Percentiles rank a stretch among this genome's conserved stretches.
phyloP scores from a whole-genome alignment of 2,113 vertebrate genomes.

The Microtus oregoni region DNA sequence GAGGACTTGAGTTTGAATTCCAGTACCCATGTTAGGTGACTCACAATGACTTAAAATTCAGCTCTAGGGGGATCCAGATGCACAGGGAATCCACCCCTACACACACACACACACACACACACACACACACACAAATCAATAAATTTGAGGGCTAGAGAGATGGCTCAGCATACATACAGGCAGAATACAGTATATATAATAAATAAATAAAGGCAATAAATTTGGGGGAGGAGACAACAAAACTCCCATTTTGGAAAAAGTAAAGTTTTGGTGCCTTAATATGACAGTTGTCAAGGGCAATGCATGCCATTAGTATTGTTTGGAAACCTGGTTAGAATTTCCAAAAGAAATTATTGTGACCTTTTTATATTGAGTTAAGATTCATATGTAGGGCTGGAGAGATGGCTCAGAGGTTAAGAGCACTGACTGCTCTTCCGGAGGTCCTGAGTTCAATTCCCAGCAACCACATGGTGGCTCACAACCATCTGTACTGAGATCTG shows the following conservation, averaged over 20 bases:
- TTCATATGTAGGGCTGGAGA: conserved; percentile 12
- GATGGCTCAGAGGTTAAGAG: too few species aligned
- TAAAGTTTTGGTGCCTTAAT: neutral
- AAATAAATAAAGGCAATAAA: too few species aligned
- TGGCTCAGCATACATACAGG: too few species aligned
- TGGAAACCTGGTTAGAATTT: conserved; percentile 22
- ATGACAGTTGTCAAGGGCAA: neutral
- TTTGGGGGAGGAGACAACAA: too few species aligned
- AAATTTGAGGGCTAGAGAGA: neutral
- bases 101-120: too few species aligned
- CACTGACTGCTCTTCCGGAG: too few species aligned
- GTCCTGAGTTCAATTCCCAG: too few species aligned
- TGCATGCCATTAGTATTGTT: conserved; percentile 8
- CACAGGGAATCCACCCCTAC: neutral
- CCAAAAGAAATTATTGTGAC: conserved; percentile 25
- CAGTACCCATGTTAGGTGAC: neutral
- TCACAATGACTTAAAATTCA: neutral
- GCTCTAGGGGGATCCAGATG: neutral
- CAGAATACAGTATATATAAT: too few species aligned
- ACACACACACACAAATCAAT: neutral
- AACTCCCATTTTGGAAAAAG: neutral
- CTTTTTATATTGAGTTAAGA: conserved; percentile 36
- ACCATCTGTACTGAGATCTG: too few species aligned
- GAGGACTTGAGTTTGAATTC: neutral
- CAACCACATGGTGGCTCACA: too few species aligned